Evolutionary conservation across 2,797 vertebrate species (phyloP).

Genomic region (Odontamblyopus rebecca): DNA sequence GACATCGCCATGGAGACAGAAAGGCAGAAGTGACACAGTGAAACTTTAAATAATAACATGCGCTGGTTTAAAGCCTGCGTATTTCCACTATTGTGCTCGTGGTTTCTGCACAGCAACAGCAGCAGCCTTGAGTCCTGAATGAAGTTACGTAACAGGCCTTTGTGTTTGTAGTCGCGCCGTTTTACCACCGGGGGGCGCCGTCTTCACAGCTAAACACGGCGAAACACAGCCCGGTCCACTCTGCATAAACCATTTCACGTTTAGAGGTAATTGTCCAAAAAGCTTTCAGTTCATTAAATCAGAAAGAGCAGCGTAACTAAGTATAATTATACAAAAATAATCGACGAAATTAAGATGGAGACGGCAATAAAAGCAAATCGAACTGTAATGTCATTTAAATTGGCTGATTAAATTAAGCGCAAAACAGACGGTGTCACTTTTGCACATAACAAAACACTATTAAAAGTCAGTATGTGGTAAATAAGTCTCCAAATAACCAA

Average conservation of each 20-base stretch:
- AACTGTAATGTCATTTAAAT: not conserved
- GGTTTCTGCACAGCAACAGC: constrained; percentile 66
- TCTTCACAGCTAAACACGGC: constrained; percentile 35
- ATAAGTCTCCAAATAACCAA: not conserved
- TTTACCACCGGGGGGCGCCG: constrained; percentile 62
- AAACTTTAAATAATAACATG: too few species aligned
- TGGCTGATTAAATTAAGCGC: not conserved
- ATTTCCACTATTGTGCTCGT: not conserved
- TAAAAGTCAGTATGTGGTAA: not conserved
- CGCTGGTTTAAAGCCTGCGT: not conserved
- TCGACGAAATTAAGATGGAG: too few species aligned
- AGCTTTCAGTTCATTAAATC: constrained; percentile 4
- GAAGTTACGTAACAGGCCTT: constrained; percentile 53
- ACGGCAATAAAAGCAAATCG: not conserved
- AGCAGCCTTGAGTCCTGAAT: constrained; percentile 51
- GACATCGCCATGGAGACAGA: too few species aligned
- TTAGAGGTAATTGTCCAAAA: not conserved
- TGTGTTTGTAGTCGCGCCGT: constrained; percentile 36
- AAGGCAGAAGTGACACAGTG: too few species aligned
- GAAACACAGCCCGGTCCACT: rapidly evolving
- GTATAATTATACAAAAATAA: too few species aligned
- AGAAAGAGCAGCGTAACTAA: not conserved
- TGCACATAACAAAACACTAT: not conserved
- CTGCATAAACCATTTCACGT: not conserved
- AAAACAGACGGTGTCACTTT: not conserved